These are phyloP conservation scores for Nomada hirtipes DNA, from an alignment of 2,888 invertebrate genomes.

Conservation along the genomic window DNA sequence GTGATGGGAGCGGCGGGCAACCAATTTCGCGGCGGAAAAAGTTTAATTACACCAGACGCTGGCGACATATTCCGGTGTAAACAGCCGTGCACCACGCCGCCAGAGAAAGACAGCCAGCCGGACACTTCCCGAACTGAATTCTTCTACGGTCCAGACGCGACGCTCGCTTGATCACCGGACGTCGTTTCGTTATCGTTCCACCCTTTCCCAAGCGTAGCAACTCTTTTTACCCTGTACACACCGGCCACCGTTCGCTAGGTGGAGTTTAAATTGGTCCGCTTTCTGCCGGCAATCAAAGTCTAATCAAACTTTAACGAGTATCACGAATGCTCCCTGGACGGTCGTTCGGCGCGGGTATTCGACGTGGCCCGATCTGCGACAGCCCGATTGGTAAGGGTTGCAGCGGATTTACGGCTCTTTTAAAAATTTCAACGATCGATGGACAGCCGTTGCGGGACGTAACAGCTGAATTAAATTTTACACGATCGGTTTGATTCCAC, in stretches of 20 bases:
- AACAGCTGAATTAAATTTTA: conserved; percentile 31
- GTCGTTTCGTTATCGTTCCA: conserved; percentile 53
- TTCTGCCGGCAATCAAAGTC: conserved; percentile 76
- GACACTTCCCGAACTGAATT: conserved; percentile 32
- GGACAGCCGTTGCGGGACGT: neutral
- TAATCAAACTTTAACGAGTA: conserved; percentile 78
- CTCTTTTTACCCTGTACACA: conserved; percentile 30
- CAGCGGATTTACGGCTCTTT: conserved; percentile 34
- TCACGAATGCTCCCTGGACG: conserved; percentile 63
- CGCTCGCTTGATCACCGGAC: conserved; percentile 32
- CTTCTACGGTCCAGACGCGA: conserved; percentile 38
- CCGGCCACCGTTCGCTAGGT: conserved; percentile 33
- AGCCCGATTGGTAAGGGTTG: conserved; percentile 51
- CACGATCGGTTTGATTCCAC: neutral
- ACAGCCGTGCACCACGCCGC: conserved; percentile 47
- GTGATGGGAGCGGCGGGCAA: conserved; percentile 26
- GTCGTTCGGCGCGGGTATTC: conserved; percentile 53
- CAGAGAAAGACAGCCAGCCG: conserved; percentile 12
- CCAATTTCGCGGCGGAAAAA: conserved; percentile 71
- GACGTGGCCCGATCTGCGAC: conserved; percentile 37
- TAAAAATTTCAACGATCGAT: conserved; percentile 36
- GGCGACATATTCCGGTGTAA: conserved; percentile 64
- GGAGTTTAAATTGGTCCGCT: conserved; percentile 72
- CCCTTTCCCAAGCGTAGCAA: neutral
- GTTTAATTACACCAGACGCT: conserved; percentile 70